Conservation (phyloP, 2,888 invertebrate species). For the Stictocephala bisonia region DNA sequence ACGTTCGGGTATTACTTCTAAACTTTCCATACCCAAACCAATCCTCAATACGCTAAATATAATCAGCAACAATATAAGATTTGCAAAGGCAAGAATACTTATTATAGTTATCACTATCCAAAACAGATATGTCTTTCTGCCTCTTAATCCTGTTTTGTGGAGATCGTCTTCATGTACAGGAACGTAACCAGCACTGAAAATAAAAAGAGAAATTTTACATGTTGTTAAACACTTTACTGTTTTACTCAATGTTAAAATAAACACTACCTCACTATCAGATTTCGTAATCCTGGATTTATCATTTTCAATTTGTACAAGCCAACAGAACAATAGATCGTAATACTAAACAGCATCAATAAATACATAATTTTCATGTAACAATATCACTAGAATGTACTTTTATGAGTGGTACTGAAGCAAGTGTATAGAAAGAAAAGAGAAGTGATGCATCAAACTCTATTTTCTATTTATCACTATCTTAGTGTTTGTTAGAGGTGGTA, state of each 20-base stretch:
- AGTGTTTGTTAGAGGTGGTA: too few relatives aligned
- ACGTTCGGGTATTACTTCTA: slow-evolving; percentile 82
- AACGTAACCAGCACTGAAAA: slow-evolving; percentile 57
- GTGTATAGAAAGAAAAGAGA: too few relatives aligned
- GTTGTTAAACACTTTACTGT: not conserved
- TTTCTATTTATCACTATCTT: too few relatives aligned
- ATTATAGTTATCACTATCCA: slow-evolving; percentile 81
- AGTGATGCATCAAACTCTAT: too few relatives aligned
- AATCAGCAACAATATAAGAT: slow-evolving; percentile 82
- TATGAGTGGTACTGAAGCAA: too few relatives aligned
- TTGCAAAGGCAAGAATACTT: slow-evolving; percentile 78
- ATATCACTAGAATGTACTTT: too few relatives aligned
- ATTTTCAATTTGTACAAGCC: too few relatives aligned
- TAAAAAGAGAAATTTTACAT: slow-evolving; percentile 44
- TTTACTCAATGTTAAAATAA: not conserved
- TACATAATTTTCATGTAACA: too few relatives aligned
- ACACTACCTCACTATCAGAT: too few relatives aligned
- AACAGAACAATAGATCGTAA: too few relatives aligned
- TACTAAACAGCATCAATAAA: too few relatives aligned
- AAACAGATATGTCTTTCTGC: slow-evolving; percentile 65
- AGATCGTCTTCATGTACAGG: slow-evolving; percentile 55
- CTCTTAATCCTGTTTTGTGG: slow-evolving; percentile 50
- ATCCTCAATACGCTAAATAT: slow-evolving; percentile 83
- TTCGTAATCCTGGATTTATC: too few relatives aligned
- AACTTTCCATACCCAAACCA: slow-evolving; percentile 80